These are phyloP conservation scores for Staurois parvus DNA, from an alignment of 2,797 vertebrate species.

Conservation along the genomic window DNA sequence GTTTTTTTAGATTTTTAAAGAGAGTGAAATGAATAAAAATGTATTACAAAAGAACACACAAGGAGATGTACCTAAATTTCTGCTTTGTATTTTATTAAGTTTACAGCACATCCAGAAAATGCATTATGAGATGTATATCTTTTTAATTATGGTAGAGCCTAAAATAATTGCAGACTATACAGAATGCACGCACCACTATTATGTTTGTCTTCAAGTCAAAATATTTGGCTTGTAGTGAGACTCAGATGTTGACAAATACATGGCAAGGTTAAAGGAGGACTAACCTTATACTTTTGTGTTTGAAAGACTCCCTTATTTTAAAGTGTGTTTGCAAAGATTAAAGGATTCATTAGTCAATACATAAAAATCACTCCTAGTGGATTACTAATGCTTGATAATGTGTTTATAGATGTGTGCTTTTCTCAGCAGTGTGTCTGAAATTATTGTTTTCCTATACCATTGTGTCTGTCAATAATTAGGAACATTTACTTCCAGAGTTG, in stretches of 20 bases:
- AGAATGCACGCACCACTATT: neutral
- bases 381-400: too few species aligned
- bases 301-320: neutral
- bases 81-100: conserved; percentile 10
- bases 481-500: neutral
- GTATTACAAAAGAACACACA: conserved; percentile 6
- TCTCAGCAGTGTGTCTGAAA: neutral
- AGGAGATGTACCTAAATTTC: conserved; percentile 11
- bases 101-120: neutral
- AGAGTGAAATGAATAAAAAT: conserved; percentile 15
- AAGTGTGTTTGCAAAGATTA: neutral
- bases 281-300: neutral
- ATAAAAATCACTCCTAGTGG: neutral
- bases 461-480: neutral
- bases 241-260: neutral
- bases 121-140: conserved; percentile 25
- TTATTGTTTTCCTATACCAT: neutral
- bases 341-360: neutral
- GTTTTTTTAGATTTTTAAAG: conserved; percentile 21
- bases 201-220: conserved; percentile 3
- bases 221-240: neutral
- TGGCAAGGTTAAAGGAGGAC: neutral
- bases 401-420: neutral
- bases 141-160: conserved; percentile 8
- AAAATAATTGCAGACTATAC: conserved; percentile 19